These are phyloP conservation scores for Pachyuromys duprasi DNA, from an alignment of 2,797 vertebrate genomes.

Conservation along the genomic window DNA sequence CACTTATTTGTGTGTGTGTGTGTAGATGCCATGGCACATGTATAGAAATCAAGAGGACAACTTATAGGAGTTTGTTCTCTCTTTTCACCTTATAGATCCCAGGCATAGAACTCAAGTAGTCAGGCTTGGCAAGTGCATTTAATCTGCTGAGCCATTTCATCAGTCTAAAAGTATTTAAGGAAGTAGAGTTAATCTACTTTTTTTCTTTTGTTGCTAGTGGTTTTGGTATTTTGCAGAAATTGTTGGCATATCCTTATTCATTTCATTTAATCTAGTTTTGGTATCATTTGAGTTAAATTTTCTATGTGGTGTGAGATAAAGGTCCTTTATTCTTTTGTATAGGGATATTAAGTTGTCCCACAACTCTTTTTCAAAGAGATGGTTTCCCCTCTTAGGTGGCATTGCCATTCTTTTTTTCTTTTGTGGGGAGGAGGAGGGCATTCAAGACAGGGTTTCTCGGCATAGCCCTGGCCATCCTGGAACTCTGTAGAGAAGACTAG, in stretches of 20 bases:
- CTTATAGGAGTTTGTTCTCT: not conserved
- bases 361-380: not conserved
- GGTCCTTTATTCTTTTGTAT: not conserved
- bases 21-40: not conserved
- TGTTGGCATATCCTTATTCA: not conserved
- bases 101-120: not conserved
- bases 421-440: no score
- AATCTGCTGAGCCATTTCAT: not conserved
- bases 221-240: conserved; percentile 12
- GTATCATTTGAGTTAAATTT: conserved; percentile 37
- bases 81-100: not conserved
- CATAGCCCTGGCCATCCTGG: no score
- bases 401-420: not conserved
- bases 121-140: not conserved
- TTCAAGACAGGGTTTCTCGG: not conserved
- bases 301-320: not conserved
- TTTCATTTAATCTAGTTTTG: conserved; percentile 5
- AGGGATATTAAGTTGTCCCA: not conserved
- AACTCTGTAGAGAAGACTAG: not conserved
- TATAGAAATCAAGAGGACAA: not conserved
- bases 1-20: not conserved
- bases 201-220: not conserved
- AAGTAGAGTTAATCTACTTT: not conserved
- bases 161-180: not conserved
- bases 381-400: not conserved